Evolutionary conservation across 2,797 vertebrate species (phyloP).

Genomic region (Sus cebifrons): DNA sequence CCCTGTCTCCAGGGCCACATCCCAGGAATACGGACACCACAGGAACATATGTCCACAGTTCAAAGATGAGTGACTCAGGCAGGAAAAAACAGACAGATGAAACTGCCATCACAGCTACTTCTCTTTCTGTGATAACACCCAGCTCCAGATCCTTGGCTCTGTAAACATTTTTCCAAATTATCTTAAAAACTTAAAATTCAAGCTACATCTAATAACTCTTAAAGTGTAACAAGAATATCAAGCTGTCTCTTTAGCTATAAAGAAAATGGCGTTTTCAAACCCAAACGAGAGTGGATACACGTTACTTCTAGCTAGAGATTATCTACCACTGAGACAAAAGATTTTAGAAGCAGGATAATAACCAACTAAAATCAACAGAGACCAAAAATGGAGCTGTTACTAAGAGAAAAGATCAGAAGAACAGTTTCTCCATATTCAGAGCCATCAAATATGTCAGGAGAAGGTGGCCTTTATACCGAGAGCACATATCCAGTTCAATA

Average conservation of each 20-base stretch:
- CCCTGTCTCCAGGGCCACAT: neutral
- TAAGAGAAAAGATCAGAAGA: neutral
- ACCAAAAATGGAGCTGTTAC: neutral
- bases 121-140: neutral
- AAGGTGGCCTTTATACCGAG: neutral
- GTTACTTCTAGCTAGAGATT: neutral
- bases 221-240: neutral
- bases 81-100: accelerated
- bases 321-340: neutral
- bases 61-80: neutral
- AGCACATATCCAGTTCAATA: neutral
- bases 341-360: neutral
- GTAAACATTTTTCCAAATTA: neutral
- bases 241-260: neutral
- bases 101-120: accelerated
- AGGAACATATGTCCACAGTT: neutral
- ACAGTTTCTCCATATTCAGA: neutral
- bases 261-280: constrained; percentile 6
- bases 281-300: neutral
- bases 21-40: neutral
- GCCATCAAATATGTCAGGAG: neutral
- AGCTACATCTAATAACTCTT: neutral
- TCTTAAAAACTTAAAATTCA: constrained; percentile 1
- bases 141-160: neutral
- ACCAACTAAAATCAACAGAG: neutral